phyloP scores from a whole-genome alignment of 35 echinoderm and acorn worm genomes.

The Patiria miniata region DNA sequence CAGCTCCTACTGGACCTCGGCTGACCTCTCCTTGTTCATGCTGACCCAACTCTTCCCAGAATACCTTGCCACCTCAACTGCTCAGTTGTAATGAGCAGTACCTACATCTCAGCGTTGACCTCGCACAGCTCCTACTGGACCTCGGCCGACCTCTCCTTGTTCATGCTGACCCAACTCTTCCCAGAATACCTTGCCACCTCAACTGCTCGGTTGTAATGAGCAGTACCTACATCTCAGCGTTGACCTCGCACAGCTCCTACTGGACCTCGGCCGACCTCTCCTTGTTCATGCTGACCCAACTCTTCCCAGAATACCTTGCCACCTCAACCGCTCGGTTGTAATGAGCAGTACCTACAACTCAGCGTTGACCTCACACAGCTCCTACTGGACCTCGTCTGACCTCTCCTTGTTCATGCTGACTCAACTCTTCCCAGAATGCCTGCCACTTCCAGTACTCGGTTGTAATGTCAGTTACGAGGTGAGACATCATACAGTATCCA shows the following conservation, averaged over 20 bases:
- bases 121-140: slow-evolving; percentile 91
- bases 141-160: slow-evolving; percentile 66
- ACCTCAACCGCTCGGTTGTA: too few species aligned
- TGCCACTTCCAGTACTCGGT: too few species aligned
- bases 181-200: slow-evolving; percentile 81
- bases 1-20: slow-evolving; percentile 81
- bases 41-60: slow-evolving; percentile 80
- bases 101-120: slow-evolving; percentile 83
- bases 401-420: slow-evolving; percentile 70
- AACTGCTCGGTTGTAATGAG: too few species aligned
- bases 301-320: slow-evolving; percentile 86
- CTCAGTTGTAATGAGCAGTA: slow-evolving; percentile 61
- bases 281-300: slow-evolving; percentile 72
- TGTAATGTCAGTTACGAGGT: not conserved
- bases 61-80: too few species aligned
- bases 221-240: slow-evolving; percentile 77
- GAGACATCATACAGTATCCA: too few species aligned
- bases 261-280: slow-evolving; percentile 75
- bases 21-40: slow-evolving; percentile 72
- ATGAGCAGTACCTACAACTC: slow-evolving; percentile 73
- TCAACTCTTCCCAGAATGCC: slow-evolving; percentile 84
- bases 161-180: slow-evolving; percentile 76
- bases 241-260: slow-evolving; percentile 89
- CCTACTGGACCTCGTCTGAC: slow-evolving; percentile 81
- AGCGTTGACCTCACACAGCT: slow-evolving; percentile 86